Evolutionary conservation across 2,113 vertebrate genomes (phyloP).

Genomic region (Spea multiplicata): DNA sequence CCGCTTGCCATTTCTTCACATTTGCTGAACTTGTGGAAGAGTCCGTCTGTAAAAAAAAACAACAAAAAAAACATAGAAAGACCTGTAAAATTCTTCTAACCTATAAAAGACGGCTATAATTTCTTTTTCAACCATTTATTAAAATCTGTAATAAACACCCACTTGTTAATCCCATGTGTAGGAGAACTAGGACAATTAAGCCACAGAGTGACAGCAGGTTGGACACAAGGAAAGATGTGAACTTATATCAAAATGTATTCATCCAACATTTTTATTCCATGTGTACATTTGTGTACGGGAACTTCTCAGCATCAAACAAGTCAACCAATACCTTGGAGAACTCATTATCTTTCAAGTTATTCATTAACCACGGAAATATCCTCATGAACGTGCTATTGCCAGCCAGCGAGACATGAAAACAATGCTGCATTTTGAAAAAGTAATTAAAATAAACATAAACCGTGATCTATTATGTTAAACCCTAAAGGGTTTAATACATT

Average conservation of each 20-base stretch:
- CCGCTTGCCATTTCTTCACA: slow-evolving; percentile 87
- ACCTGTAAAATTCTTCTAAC: too few relatives aligned
- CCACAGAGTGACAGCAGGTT: too few relatives aligned
- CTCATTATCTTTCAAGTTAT: slow-evolving; percentile 32
- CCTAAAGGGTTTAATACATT: not conserved
- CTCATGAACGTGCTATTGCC: not conserved
- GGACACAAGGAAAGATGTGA: too few relatives aligned
- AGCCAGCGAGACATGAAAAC: not conserved
- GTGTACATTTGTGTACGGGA: not conserved
- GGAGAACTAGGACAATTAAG: too few relatives aligned
- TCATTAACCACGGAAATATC: slow-evolving; percentile 3
- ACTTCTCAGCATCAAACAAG: slow-evolving; percentile 1
- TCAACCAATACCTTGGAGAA: slow-evolving; percentile 4
- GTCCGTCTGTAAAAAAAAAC: slow-evolving; percentile 72
- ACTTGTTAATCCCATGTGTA: too few relatives aligned
- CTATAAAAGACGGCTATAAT: too few relatives aligned
- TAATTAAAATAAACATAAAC: not conserved
- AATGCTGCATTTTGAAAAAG: not conserved
- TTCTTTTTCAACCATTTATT: too few relatives aligned
- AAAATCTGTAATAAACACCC: too few relatives aligned
- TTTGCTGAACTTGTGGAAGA: slow-evolving; percentile 75
- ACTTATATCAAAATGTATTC: not conserved
- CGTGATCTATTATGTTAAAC: not conserved
- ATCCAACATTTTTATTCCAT: not conserved
- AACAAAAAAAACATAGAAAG: not conserved